These are phyloP conservation scores for Trematomus loennbergii DNA, from an alignment of 2,113 vertebrate genomes.

Conservation along the genomic window DNA sequence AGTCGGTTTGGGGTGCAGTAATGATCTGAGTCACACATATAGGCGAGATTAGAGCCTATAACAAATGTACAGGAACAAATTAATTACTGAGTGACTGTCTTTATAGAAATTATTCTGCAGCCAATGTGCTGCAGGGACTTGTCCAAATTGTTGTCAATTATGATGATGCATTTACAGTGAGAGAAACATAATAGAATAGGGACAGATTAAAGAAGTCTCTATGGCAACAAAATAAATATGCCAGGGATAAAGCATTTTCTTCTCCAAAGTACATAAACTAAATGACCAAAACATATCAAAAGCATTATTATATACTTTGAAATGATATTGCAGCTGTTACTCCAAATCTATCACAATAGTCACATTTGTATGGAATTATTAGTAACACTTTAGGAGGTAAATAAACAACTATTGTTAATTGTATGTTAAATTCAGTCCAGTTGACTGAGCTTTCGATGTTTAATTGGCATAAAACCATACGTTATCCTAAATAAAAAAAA, in stretches of 20 bases:
- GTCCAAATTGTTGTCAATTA: conserved; percentile 17
- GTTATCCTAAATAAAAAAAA: no score
- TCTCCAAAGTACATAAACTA: neutral
- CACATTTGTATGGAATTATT: no score
- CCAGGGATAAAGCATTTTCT: neutral
- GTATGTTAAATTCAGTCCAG: neutral
- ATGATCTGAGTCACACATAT: conserved; percentile 27
- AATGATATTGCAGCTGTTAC: neutral
- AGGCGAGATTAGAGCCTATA: neutral
- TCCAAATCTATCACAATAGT: neutral
- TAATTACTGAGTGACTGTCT: neutral
- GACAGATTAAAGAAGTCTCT: conserved; percentile 15
- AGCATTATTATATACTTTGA: neutral
- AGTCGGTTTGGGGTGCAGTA: conserved; percentile 17
- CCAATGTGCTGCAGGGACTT: neutral
- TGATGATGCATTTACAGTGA: conserved; percentile 33
- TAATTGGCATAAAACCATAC: neutral
- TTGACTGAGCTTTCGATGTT: neutral
- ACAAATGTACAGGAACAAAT: neutral
- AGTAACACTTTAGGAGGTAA: neutral
- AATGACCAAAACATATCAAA: neutral
- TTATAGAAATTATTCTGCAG: neutral
- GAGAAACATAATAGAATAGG: conserved; percentile 42
- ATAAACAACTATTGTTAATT: neutral
- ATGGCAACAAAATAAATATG: neutral